Base-by-base conservation (phyloP, 2,797 vertebrate genomes). In the Ibycter americanus region DNA sequence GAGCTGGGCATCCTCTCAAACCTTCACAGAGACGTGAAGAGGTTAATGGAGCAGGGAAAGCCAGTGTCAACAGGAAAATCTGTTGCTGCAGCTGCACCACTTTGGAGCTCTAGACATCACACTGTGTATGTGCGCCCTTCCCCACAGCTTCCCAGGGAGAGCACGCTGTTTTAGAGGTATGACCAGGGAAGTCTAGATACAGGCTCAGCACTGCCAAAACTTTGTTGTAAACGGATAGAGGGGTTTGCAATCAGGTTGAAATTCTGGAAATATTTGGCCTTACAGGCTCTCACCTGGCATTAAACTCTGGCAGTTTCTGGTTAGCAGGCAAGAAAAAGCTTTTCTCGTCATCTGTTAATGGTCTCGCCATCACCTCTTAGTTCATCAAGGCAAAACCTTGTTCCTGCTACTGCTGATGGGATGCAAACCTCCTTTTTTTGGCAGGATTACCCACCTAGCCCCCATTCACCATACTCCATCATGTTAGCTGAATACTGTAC, bases 111-210 rank as follows among this genome's bases (percentile, higher is more conserved):
- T 65, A 29, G 40, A 40, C 8, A 26, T 17, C 5, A 87, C 51
- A 62, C 3, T 19, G 17, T 14, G 3, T 44, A 32, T 61, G 47
- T 59, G 11, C 12, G 32, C 36, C 52, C 16, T 59, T 78, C 27
- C 46, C 34, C 47, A 34, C 29, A 27, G 8, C 47, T 51, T 47
- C 38, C 17, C 0, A 0, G 13, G 22, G 9, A 83, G 15, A 73
- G 14, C 19, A n/a, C 25, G 11, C 5, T 29, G 1, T 67, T 83
- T 67, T 18, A 40, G 59, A 54, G 6, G 31, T 44, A 44, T 22
- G 29, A 66, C 0, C 1, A 70, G 6, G 5, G 1, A 66, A 49
- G 20, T 32, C 17, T 26, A 68, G 31, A 34, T 32, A 26, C 1
- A 66, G 31, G 46, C 38, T 77, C 8, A 36, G 38, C 22, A 13